phyloP scores from a whole-genome alignment of 2,888 invertebrate species.

The Polymixis lichenea region DNA sequence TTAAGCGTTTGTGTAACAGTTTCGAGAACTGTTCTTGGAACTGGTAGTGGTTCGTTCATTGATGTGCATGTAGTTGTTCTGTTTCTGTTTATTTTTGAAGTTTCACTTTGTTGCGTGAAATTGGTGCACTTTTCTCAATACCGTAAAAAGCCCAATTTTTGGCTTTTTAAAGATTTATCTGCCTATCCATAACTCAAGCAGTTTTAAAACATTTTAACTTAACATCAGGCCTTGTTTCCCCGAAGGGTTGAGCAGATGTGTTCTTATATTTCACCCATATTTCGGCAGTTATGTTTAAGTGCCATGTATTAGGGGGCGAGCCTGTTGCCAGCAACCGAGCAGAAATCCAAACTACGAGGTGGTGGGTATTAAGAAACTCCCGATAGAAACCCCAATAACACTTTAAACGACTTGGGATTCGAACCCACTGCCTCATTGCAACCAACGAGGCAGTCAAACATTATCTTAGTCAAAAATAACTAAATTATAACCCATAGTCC shows the following conservation, averaged over 20 bases:
- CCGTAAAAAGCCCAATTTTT: neutral
- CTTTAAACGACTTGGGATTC: too few species aligned
- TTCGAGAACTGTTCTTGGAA: slow-evolving; percentile 52
- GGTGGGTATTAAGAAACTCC: too few species aligned
- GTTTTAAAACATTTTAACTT: neutral
- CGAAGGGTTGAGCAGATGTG: too few species aligned
- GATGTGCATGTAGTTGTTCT: slow-evolving; percentile 31
- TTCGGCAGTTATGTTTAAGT: too few species aligned
- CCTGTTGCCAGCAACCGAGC: too few species aligned
- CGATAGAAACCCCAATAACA: too few species aligned
- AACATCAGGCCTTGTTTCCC: too few species aligned
- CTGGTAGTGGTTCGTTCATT: slow-evolving; percentile 16
- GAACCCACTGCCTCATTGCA: too few species aligned
- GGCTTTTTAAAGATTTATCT: neutral
- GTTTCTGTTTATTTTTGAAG: too few species aligned
- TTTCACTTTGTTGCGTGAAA: neutral
- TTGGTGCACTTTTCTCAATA: neutral
- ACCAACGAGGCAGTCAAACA: neutral
- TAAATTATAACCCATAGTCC: neutral
- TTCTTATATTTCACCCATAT: too few species aligned
- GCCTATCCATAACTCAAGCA: neutral
- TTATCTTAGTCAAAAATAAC: neutral
- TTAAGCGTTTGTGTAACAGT: slow-evolving; percentile 47
- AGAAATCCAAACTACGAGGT: too few species aligned
- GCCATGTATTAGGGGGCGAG: too few species aligned